Evolutionary conservation across 2,797 vertebrate genomes (phyloP).

Genomic region (Gobio occitaniae): DNA sequence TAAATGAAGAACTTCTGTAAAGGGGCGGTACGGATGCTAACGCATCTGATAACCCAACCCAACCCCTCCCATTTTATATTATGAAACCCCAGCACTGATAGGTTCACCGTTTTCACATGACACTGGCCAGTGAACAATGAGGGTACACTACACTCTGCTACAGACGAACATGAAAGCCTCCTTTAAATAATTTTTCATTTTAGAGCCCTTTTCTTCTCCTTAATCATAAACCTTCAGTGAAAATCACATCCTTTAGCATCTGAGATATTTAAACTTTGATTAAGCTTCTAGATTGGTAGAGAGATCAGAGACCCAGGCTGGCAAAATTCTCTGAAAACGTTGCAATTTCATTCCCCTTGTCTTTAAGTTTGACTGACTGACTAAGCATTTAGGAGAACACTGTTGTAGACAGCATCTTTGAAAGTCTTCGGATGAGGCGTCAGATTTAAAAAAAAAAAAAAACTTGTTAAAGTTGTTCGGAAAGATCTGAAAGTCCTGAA

Average conservation of each 20-base stretch:
- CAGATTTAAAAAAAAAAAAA: no score
- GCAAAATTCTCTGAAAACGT: constrained; percentile 6
- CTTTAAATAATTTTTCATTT: constrained; percentile 25
- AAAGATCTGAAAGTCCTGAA: constrained; percentile 3
- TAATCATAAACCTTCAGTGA: constrained; percentile 24
- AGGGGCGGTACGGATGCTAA: not conserved
- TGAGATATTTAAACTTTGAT: constrained; percentile 43
- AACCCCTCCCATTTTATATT: not conserved
- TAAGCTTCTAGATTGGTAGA: constrained; percentile 15
- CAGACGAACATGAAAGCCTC: constrained; percentile 7
- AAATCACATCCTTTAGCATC: constrained; percentile 15
- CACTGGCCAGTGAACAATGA: not conserved
- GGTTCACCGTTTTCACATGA: not conserved
- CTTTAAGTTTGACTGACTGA: constrained; percentile 9
- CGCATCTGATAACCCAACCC: not conserved
- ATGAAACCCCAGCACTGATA: not conserved
- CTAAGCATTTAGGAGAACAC: not conserved
- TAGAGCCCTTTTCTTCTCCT: constrained; percentile 5
- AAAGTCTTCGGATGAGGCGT: no score
- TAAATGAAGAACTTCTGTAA: not conserved
- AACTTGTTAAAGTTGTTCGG: not conserved
- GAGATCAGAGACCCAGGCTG: not conserved
- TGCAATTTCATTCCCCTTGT: not conserved
- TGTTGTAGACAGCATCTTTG: not conserved
- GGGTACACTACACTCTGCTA: not conserved